Percentiles rank a stretch among this genome's conserved stretches.
Evolutionary conservation across 1,140 invertebrate species (phyloP).

Genomic region (Procambarus virginalis): DNA sequence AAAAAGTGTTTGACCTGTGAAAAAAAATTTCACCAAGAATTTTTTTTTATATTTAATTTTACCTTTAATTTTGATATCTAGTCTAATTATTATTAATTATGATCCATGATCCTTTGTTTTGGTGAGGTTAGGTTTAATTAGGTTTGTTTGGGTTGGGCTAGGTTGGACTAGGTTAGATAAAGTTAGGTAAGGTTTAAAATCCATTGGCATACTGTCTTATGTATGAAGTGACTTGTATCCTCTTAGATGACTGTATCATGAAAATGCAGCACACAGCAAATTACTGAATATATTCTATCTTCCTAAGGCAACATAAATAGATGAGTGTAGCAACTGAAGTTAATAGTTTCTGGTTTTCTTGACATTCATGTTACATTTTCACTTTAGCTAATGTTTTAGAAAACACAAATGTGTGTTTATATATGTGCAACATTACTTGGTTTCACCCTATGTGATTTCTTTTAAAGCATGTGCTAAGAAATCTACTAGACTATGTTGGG

Average conservation of each 20-base stretch:
- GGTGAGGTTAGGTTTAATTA: no score
- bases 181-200: no score
- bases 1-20: neutral
- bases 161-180: no score
- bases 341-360: neutral
- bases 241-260: no score
- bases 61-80: neutral
- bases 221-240: no score
- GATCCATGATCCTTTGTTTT: no score
- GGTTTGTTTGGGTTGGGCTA: no score
- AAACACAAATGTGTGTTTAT: neutral
- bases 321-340: neutral
- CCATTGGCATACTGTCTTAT: no score
- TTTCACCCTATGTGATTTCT: slow-evolving; percentile 3
- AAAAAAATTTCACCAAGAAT: no score
- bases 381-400: neutral
- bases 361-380: neutral
- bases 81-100: no score
- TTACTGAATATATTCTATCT: neutral
- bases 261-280: no score
- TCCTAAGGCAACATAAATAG: neutral
- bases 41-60: neutral
- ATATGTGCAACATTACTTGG: neutral
- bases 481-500: neutral
- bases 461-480: neutral